phyloP scores from a whole-genome alignment of 2,113 vertebrate genomes.

The Leptosomus discolor region DNA sequence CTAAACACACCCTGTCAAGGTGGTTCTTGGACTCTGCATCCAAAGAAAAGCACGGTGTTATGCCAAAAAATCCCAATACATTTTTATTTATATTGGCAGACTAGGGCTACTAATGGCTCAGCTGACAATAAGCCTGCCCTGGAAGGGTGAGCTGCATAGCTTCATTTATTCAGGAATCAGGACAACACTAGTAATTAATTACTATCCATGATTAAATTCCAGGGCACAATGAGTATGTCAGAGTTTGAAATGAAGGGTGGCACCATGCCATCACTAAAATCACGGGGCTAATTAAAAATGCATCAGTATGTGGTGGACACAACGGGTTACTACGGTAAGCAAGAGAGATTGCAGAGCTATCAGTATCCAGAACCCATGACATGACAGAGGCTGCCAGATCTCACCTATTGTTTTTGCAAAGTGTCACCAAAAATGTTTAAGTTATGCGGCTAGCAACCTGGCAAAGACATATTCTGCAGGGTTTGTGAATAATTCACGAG shows the following conservation, averaged over 20 bases:
- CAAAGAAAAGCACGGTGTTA: neutral
- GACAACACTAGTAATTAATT: neutral
- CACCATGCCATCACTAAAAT: neutral
- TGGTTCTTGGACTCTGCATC: neutral
- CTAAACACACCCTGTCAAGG: neutral
- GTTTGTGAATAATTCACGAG: neutral
- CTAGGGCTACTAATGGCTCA: neutral
- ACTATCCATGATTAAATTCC: neutral
- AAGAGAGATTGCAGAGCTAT: neutral
- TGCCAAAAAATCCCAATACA: neutral
- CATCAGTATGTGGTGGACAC: neutral
- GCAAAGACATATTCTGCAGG: constrained; percentile 2
- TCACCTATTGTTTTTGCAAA: neutral
- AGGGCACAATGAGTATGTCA: neutral
- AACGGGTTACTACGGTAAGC: neutral
- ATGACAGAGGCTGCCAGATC: neutral
- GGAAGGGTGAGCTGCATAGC: neutral
- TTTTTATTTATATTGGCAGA: neutral
- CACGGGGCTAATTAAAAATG: neutral
- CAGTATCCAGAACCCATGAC: neutral
- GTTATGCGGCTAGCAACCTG: neutral
- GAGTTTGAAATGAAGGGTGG: neutral
- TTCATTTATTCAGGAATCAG: neutral
- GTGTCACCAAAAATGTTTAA: neutral
- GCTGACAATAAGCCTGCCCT: neutral